These are phyloP conservation scores for Akabosia matsudoensis DNA, from an alignment of 1,140 invertebrate species.

Conservation along the genomic window DNA sequence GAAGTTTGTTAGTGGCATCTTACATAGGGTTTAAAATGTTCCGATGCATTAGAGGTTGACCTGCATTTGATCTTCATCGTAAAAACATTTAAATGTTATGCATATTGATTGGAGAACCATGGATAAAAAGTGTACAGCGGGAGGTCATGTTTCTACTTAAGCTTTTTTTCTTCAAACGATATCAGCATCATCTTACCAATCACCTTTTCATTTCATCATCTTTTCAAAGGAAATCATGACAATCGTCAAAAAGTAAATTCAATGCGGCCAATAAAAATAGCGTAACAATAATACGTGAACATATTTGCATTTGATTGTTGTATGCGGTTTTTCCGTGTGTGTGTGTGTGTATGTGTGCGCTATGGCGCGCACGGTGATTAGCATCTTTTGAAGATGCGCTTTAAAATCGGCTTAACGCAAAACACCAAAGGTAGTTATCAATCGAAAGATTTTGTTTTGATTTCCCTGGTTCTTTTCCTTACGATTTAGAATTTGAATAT, in stretches of 20 bases:
- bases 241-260: background rate
- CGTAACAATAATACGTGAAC: background rate
- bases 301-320: background rate
- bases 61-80: conserved; percentile 4
- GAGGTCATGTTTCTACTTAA: background rate
- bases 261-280: background rate
- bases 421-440: background rate
- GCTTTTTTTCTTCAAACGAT: background rate
- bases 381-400: background rate
- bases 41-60: conserved; percentile 1
- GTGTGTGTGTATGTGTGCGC: background rate
- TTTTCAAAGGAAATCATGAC: background rate
- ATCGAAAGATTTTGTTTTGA: background rate
- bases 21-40: background rate
- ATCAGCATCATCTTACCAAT: background rate
- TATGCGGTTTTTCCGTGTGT: too few relatives aligned
- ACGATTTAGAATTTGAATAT: background rate
- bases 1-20: background rate
- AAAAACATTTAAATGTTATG: background rate
- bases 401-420: too few relatives aligned
- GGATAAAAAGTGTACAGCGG: background rate
- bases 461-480: background rate
- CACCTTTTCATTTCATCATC: background rate
- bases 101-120: background rate
- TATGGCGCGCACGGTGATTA: background rate